A percentile compares a stretch with the other conserved stretches of the same genome.
phyloP scores from a whole-genome alignment of 2,113 vertebrate genomes.

The Xenopus borealis region DNA sequence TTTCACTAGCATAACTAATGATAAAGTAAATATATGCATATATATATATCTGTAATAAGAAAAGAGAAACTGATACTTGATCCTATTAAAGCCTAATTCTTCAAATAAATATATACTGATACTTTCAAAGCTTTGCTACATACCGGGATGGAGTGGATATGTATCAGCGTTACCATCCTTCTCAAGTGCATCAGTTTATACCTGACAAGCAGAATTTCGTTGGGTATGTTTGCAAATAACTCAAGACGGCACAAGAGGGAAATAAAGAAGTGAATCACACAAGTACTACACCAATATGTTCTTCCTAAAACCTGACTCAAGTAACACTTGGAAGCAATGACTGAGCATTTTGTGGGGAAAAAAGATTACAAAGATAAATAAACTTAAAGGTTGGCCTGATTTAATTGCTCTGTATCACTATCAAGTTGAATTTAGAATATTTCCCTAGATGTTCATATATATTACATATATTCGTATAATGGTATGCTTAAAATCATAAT shows the following conservation, averaged over 20 bases:
- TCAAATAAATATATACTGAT: background rate
- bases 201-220: conserved; percentile 4
- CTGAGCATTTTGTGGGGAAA: conserved; percentile 69
- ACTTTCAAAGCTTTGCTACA: conserved; percentile 46
- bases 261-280: conserved; percentile 58
- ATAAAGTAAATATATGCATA: too few species aligned
- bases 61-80: too few species aligned
- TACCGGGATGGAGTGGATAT: conserved; percentile 72
- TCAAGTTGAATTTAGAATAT: too few species aligned
- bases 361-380: conserved; percentile 7
- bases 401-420: too few species aligned
- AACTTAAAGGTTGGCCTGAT: too few species aligned
- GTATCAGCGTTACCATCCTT: conserved; percentile 70
- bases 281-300: conserved; percentile 26
- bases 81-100: too few species aligned
- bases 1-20: too few species aligned
- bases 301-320: conserved; percentile 70
- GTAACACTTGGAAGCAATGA: conserved; percentile 78
- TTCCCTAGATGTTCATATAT: too few species aligned
- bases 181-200: conserved; percentile 63
- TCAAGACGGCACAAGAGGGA: background rate
- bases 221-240: conserved; percentile 37
- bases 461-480: too few species aligned
- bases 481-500: too few species aligned
- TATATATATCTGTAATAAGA: too few species aligned